A percentile compares a stretch with the other conserved stretches of the same genome.
Conservation (phyloP, 2,888 invertebrate genomes). For the Sinohyriopsis cumingii region DNA sequence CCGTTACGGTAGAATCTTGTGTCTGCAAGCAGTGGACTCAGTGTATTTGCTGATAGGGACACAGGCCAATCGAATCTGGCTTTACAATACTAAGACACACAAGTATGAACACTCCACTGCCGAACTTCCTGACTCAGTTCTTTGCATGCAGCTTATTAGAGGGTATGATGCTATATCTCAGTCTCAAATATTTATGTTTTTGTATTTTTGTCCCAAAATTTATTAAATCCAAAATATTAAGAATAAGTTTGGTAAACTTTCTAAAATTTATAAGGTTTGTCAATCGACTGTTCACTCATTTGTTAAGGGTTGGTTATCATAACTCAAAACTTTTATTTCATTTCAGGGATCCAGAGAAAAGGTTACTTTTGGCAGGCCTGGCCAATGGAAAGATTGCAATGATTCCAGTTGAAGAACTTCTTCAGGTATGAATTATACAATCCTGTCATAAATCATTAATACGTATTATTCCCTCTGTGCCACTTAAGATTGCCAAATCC, state of each 20-base stretch:
- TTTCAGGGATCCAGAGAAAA: slow-evolving; percentile 27
- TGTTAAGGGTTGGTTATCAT: too few species aligned
- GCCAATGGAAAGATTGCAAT: slow-evolving; percentile 61
- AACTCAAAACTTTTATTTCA: neutral
- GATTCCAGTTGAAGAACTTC: slow-evolving; percentile 52
- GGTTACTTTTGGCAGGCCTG: slow-evolving; percentile 58
- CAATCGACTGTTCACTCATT: too few species aligned
- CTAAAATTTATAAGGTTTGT: too few species aligned
- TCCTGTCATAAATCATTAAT: neutral
- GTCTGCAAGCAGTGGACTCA: slow-evolving; percentile 47
- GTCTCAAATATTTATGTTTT: too few species aligned
- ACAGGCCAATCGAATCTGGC: slow-evolving; percentile 59
- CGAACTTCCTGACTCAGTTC: slow-evolving; percentile 56
- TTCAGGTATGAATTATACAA: slow-evolving; percentile 38
- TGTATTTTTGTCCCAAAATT: too few species aligned
- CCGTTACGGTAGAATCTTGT: slow-evolving; percentile 57
- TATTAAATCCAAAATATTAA: too few species aligned
- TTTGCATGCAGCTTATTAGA: slow-evolving; percentile 46
- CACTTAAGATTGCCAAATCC: too few species aligned
- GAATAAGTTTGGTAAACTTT: too few species aligned
- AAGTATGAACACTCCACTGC: slow-evolving; percentile 44
- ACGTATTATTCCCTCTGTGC: neutral
- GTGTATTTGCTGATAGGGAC: slow-evolving; percentile 58
- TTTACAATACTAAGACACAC: slow-evolving; percentile 52
- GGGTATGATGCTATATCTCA: slow-evolving; percentile 6